Base-by-base conservation (phyloP, 2,888 invertebrate species). In the Drosophila koepferae region DNA sequence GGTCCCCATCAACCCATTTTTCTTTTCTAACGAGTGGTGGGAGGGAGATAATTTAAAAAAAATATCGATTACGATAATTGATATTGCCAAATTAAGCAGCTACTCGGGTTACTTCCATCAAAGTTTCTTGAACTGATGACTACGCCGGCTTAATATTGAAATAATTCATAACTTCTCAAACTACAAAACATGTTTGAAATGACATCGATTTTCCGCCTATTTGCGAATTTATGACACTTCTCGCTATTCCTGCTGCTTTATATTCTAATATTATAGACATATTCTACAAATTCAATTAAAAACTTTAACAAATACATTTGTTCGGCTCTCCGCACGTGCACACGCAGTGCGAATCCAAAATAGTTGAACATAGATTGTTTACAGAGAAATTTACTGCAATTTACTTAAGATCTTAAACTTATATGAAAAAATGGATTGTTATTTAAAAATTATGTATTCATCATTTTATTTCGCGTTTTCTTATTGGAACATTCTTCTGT, bases 381-480 rank as follows among this genome's bases (percentile, higher is more conserved):
- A 72, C 63, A 60, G 76, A 51, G 49, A 18, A 20, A 56, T 74
- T 63, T 77, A 68, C 71, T 64, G 65, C n/a, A 53, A 44, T 28
- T 67, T 61, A 74, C 53, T 72, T 75, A 23, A 36, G n/a, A 48
- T 48, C 66, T 69, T 58, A 71, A 28, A 62, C 40, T 36, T 48
- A 36, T 67, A 62, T 14, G 41, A 36, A 51, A 51, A 31, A 49
- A 36, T 8, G 3, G 36, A 36, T 20, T 51, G 51, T 34, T 51
- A 51, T 51, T 51, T 85, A 82, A 82, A 81, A 81, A 87, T 74
- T 86, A 88, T 85, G 88, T 88, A 88, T 82, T 72, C 70, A 82
- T 82, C 83, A 80, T 82, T 85, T 85, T 85, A 84, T 84, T 84
- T 84, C 85, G 87, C 80, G 87, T 64, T 73, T 58, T 73, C 48